phyloP scores from a whole-genome alignment of 2,113 vertebrate species.

The Rutilus rutilus region DNA sequence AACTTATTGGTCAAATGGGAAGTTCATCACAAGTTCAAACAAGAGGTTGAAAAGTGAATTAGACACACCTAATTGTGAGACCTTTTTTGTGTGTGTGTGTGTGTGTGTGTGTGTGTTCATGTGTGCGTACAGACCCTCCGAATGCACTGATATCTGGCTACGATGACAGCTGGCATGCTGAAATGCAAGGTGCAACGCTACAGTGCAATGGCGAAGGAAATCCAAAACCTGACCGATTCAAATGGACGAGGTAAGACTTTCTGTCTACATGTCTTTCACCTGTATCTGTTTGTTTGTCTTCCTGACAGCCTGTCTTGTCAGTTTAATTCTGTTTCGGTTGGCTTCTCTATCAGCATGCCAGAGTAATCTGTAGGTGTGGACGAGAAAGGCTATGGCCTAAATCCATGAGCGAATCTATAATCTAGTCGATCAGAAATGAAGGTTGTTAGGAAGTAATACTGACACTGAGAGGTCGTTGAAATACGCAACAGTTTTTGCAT shows the following conservation, averaged over 20 bases:
- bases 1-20: neutral
- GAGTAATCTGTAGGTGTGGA: constrained; percentile 51
- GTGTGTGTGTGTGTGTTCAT: constrained; percentile 7
- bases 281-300: constrained; percentile 22
- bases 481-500: constrained; percentile 44
- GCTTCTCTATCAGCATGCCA: constrained; percentile 42
- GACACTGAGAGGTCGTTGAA: constrained; percentile 44
- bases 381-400: constrained; percentile 54
- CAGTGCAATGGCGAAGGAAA: constrained; percentile 79
- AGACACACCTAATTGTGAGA: neutral
- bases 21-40: constrained; percentile 20
- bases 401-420: constrained; percentile 54
- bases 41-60: neutral
- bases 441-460: neutral
- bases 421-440: neutral
- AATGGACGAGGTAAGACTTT: constrained; percentile 83
- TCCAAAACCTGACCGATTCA: constrained; percentile 80
- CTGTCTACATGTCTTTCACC: neutral
- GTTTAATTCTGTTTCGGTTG: constrained; percentile 22
- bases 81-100: constrained; percentile 10
- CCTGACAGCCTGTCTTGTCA: constrained; percentile 27
- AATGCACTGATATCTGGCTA: constrained; percentile 67
- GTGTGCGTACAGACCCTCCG: constrained; percentile 69
- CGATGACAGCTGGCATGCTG: constrained; percentile 64
- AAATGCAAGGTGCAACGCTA: constrained; percentile 66